Conservation (phyloP, 1,140 invertebrate genomes). For the Leguminivora glycinivorella region DNA sequence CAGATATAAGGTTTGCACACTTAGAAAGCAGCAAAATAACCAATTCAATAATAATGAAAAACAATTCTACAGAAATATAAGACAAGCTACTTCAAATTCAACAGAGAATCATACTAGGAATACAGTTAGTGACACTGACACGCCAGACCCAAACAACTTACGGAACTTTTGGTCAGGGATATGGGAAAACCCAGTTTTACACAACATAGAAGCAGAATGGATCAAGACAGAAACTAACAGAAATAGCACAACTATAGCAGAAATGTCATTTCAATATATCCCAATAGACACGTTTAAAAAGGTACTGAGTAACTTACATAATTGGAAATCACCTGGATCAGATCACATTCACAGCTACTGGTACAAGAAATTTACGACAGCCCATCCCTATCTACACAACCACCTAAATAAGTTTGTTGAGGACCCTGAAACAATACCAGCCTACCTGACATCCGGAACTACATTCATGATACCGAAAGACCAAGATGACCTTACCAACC, state of each 20-base stretch:
- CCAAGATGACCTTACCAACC: background rate
- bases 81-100: background rate
- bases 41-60: conserved; percentile 36
- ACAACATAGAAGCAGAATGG: no score
- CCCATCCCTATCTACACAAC: conserved; percentile 23
- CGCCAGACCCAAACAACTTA: no score
- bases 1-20: conserved; percentile 35
- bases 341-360: conserved; percentile 26
- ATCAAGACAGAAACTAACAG: no score
- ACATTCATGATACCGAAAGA: background rate
- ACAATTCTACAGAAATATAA: conserved; percentile 37
- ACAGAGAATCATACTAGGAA: background rate
- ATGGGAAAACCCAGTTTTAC: no score
- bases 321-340: no score
- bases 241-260: no score
- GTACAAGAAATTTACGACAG: conserved; percentile 24
- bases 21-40: conserved; percentile 36
- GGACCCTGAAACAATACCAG: background rate
- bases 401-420: conserved; percentile 18
- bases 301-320: conserved; percentile 9
- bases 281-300: conserved; percentile 17
- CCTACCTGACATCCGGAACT: background rate
- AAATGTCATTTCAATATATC: no score
- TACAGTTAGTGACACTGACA: no score
- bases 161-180: no score